A percentile compares a stretch with the other conserved stretches of the same genome.
Conservation (phyloP, 1,140 invertebrate species). For the Frieseomelitta varia region DNA sequence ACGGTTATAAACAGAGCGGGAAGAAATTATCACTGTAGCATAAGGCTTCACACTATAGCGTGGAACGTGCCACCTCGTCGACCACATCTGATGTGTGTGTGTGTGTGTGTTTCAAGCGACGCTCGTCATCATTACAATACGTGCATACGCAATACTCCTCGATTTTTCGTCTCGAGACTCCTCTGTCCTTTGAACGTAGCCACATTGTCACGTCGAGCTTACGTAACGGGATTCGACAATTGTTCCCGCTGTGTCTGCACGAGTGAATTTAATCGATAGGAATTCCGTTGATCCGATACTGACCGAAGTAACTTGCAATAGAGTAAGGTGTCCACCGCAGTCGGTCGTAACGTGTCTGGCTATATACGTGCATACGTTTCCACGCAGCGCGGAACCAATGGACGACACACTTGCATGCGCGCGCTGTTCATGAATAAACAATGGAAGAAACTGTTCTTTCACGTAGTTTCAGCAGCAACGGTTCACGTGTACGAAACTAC, state of each 20-base stretch:
- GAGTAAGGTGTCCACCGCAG: not conserved
- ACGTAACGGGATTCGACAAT: no score
- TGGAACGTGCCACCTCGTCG: slow-evolving; percentile 11
- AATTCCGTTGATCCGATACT: not conserved
- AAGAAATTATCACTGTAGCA: slow-evolving; percentile 50
- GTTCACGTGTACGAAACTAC: not conserved
- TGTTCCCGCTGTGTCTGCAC: no score
- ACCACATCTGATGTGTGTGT: no score
- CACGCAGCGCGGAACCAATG: not conserved
- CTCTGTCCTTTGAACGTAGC: not conserved
- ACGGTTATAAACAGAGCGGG: slow-evolving; percentile 44
- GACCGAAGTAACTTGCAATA: not conserved
- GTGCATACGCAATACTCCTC: no score
- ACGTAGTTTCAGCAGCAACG: slow-evolving; percentile 1
- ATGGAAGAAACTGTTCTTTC: slow-evolving; percentile 32
- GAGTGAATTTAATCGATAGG: not conserved
- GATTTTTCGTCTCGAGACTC: not conserved
- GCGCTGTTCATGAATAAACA: slow-evolving; percentile 37
- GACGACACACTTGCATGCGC: not conserved
- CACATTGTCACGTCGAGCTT: no score
- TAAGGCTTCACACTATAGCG: slow-evolving; percentile 18
- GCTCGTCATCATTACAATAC: slow-evolving; percentile 25
- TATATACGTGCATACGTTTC: not conserved
- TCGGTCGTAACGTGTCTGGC: not conserved
- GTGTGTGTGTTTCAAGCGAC: slow-evolving; percentile 14